Base-by-base conservation (phyloP, 2,888 invertebrate species). In the Steromphala cineraria region DNA sequence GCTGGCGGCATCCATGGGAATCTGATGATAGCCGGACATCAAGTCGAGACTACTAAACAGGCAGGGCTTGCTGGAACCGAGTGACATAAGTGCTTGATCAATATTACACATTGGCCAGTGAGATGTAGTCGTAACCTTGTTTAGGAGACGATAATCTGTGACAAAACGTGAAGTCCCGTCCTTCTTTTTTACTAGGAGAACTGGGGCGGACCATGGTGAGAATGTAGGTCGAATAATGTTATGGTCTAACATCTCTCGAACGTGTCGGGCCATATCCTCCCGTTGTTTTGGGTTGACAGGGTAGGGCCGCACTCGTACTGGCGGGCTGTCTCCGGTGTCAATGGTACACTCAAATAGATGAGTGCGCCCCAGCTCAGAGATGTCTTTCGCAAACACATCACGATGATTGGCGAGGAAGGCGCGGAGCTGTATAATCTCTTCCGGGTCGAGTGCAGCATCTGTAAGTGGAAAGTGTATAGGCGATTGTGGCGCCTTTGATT, bases 101-200 rank as follows among this genome's bases (percentile, higher is more conserved):
- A 85, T 78, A 71, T 80, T 80, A 21, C 82, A 79, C 0, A 87
- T 53, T 17, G 84, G 83, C 31, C 82, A 85, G 46, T 75, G 77
- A 0, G 82, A 80, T 17, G 85, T 83, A 15, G 78, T 40, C 7
- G 83, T 85, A 10, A 84, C 76, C 24, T 77, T 76, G 62, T 85
- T 85, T 8, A 86, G 53, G n/a, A 76, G 62, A 0, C 86, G 36
- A 53, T 82, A 87, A 53, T 87, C 85, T 5, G 86, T 67, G 7
- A 82, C 83, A 74, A 87, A 86, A 19, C 87, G 56, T 10, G 79
- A 82, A 4, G 81, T 78, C 7, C 84, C 83, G 24, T 74, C 75
- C 56, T 80, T 80, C 67, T 87, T 84, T 28, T 80, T 80, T 0
- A 84, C 85, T 5, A 87, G 52, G 1, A 85, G 78, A 19, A 86